Evolutionary conservation across 2,113 vertebrate species (phyloP).

Genomic region (Benitochromis conjunctus): DNA sequence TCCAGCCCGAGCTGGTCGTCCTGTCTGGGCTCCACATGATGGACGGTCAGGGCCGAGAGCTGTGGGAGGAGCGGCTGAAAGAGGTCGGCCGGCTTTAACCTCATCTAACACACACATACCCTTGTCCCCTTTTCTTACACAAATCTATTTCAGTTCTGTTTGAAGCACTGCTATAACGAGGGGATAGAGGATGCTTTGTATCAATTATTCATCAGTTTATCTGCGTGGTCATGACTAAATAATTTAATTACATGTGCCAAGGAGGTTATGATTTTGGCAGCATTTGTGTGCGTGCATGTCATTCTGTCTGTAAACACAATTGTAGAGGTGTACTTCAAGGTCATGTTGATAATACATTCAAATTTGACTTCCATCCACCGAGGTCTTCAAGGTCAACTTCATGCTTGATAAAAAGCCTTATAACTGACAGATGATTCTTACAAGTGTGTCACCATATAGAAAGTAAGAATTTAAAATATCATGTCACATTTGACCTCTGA

Average conservation of each 20-base stretch:
- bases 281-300: background rate
- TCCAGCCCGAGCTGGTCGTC: conserved; percentile 90
- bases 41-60: conserved; percentile 87
- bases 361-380: background rate
- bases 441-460: background rate
- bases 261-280: background rate
- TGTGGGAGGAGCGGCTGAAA: conserved; percentile 82
- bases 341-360: background rate
- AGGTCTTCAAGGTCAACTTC: background rate
- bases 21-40: conserved; percentile 98
- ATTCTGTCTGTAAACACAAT: background rate
- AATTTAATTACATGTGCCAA: background rate
- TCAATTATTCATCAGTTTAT: background rate
- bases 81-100: conserved; percentile 70
- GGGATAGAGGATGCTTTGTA: background rate
- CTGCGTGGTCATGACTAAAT: background rate
- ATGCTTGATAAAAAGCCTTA: background rate
- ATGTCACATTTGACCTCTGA: background rate
- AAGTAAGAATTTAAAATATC: background rate
- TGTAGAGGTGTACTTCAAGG: background rate
- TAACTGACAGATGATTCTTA: background rate
- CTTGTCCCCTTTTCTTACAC: background rate
- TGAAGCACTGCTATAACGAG: background rate
- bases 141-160: background rate
- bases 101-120: background rate